Evolutionary conservation across 2,888 invertebrate species (phyloP), one percentile per base, ranked within the genome.

Genomic region (Cataglyphis altisquamis): DNA sequence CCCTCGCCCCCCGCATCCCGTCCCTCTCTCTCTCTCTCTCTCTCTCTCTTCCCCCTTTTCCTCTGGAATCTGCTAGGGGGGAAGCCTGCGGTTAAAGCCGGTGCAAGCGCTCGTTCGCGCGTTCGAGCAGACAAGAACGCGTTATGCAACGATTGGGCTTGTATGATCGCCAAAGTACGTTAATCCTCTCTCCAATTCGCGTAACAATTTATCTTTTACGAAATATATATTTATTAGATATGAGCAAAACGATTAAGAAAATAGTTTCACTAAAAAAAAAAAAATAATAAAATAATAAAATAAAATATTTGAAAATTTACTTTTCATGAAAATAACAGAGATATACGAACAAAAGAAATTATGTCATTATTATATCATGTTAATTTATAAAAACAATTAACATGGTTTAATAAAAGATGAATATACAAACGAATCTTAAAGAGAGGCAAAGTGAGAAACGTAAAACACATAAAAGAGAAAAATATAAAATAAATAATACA

Each of bases 71-170:
- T 21, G 64, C 29, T 52, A 55, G 68, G 78, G 52, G 73, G 41
- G 67, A 81, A 80, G 67, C 75, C 68, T 78, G 72, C 74, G 82
- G 84, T 75, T 82, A 63, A 81, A 82, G 72, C n/a, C 88, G 82
- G 68, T 87, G 81, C 67, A 60, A 72, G 66, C 78, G 83, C 77
- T 52, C 60, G 63, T 52, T 29, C 15, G 6, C 67, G 75, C 25
- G 48, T 48, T 52, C 52, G 36, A 39, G 73, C 77, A 32, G 87
- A 87, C 88, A 85, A 84, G 88, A 66, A 78, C 83, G 87, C 87
- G 90, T 92, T 92, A 92, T 90, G 92, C 92, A 92, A 93, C 45
- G 85, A 41, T 80, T 25, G 64, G 29, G 21, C 41, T 21, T 12
- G 52, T 8, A 52, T 9, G 5, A 10, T 75, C 41, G 52, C 32